phyloP scores from a whole-genome alignment of 2,113 vertebrate species.

The Callipepla californica region DNA sequence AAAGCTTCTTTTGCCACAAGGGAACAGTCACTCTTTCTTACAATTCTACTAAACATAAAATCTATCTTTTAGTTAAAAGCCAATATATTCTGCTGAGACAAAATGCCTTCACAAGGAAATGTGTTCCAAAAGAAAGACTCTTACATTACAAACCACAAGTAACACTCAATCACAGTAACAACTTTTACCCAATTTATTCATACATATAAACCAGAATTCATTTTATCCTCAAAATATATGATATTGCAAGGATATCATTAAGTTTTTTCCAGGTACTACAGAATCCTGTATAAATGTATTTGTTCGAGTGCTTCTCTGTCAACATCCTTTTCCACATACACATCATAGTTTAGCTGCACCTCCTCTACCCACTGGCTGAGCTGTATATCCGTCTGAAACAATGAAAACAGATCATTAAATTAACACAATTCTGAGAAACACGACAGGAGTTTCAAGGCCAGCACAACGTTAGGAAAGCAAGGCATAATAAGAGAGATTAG shows the following conservation, averaged over 20 bases:
- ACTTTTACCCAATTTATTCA: constrained; percentile 50
- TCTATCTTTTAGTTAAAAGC: not conserved
- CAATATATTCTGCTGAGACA: not conserved
- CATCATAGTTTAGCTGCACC: constrained; percentile 82
- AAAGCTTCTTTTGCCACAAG: not conserved
- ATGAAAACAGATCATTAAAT: constrained; percentile 36
- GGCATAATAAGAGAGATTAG: not conserved
- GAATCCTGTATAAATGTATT: constrained; percentile 91
- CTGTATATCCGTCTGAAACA: constrained; percentile 76
- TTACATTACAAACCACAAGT: not conserved
- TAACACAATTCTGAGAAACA: constrained; percentile 14
- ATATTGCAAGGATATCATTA: constrained; percentile 8
- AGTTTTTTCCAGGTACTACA: constrained; percentile 69
- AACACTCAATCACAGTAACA: not conserved
- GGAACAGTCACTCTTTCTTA: not conserved
- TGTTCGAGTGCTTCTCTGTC: constrained; percentile 86
- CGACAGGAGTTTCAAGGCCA: constrained; percentile 7
- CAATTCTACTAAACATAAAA: not conserved
- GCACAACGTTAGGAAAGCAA: not conserved
- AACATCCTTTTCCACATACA: constrained; percentile 79
- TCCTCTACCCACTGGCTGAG: constrained; percentile 87
- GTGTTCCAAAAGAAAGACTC: not conserved
- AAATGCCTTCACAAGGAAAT: not conserved
- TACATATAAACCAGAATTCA: not conserved
- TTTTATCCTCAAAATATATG: not conserved